Evolutionary conservation across 2,797 vertebrate species (phyloP).

Genomic region (Betta splendens): DNA sequence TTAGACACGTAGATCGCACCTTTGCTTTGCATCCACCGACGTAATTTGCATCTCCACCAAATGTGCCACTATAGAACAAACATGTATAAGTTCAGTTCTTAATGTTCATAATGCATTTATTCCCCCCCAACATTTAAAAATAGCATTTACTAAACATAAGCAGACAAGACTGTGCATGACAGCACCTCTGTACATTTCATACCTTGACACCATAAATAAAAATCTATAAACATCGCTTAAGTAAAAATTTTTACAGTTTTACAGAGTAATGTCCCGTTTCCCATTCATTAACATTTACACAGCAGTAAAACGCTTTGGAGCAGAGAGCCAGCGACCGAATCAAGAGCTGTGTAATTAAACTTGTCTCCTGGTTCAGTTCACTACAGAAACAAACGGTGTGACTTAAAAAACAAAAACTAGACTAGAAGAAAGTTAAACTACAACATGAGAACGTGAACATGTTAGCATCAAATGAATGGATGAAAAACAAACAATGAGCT

Average conservation of each 20-base stretch:
- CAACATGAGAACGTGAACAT: background rate
- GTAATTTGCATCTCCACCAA: no score
- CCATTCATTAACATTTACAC: slow-evolving; percentile 48
- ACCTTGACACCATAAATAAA: slow-evolving; percentile 79
- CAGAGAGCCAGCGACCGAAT: slow-evolving; percentile 22
- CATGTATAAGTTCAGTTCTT: slow-evolving; percentile 25
- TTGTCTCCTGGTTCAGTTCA: slow-evolving; percentile 11
- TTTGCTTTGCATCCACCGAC: no score
- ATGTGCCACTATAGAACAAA: no score
- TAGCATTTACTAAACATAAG: slow-evolving; percentile 76
- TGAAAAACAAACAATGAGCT: slow-evolving; percentile 2
- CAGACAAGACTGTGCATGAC: slow-evolving; percentile 67
- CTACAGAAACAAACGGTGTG: slow-evolving; percentile 28
- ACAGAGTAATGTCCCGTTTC: slow-evolving; percentile 52
- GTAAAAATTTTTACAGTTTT: slow-evolving; percentile 75
- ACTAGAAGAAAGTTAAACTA: background rate
- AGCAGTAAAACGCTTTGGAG: slow-evolving; percentile 52
- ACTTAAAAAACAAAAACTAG: background rate
- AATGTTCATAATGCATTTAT: slow-evolving; percentile 75
- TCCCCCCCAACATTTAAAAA: slow-evolving; percentile 77
- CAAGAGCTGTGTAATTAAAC: background rate
- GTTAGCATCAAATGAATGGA: slow-evolving; percentile 19
- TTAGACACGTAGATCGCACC: no score
- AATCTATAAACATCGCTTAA: slow-evolving; percentile 77
- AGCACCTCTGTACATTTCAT: slow-evolving; percentile 70